A percentile compares a stretch with the other conserved stretches of the same genome.
Conservation (phyloP, 1,140 invertebrate genomes). For the Drosophila cardini region DNA sequence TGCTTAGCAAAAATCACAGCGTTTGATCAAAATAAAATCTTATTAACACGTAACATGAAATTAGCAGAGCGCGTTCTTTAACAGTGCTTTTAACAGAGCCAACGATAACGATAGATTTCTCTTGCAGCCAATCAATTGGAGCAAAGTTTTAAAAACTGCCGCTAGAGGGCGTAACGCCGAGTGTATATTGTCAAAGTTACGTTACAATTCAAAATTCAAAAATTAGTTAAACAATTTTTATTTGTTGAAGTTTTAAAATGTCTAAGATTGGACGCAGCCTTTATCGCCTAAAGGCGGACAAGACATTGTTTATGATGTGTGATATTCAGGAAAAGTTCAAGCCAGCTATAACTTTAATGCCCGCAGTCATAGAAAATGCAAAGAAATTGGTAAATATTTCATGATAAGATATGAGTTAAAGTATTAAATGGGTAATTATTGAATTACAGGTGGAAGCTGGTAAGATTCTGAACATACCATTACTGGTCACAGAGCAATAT, state of each 20-base stretch:
- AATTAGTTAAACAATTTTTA: background rate
- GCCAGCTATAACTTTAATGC: constrained; percentile 88
- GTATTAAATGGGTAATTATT: constrained; percentile 14
- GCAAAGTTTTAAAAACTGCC: background rate
- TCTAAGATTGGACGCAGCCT: constrained; percentile 13
- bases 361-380: constrained; percentile 90
- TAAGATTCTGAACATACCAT: constrained; percentile 91
- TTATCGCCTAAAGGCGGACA: constrained; percentile 61
- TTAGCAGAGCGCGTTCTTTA: constrained; percentile 44
- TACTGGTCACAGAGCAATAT: constrained; percentile 93
- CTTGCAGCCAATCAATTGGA: background rate
- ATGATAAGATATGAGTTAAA: background rate
- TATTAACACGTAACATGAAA: constrained; percentile 28
- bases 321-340: constrained; percentile 94
- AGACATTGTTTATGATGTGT: constrained; percentile 91
- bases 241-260: background rate
- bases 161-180: constrained; percentile 10
- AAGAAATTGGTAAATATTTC: constrained; percentile 89
- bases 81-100: constrained; percentile 16
- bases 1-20: constrained; percentile 23
- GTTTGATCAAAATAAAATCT: constrained; percentile 8
- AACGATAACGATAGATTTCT: constrained; percentile 28
- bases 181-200: constrained; percentile 29
- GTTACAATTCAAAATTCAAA: constrained; percentile 17
- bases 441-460: constrained; percentile 88